Conservation (phyloP, 2,888 invertebrate genomes). For the Crossocerus cetratus region DNA sequence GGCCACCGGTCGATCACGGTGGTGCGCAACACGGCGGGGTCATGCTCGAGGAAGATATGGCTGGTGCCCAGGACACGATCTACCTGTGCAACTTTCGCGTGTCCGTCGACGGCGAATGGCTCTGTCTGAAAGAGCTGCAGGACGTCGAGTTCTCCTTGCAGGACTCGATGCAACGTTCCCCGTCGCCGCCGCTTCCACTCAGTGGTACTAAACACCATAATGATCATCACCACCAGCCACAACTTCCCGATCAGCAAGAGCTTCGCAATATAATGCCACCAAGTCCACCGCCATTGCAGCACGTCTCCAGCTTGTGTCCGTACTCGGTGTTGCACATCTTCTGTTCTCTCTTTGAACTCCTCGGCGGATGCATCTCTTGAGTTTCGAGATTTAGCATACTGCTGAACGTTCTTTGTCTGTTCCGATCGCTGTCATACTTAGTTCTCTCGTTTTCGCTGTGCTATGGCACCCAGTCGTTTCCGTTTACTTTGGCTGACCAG, state of each 20-base stretch:
- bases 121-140: constrained; percentile 94
- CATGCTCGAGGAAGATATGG: constrained; percentile 83
- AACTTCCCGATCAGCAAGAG: constrained; percentile 66
- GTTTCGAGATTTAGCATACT: background rate
- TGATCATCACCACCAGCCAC: constrained; percentile 57
- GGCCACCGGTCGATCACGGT: constrained; percentile 68
- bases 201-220: constrained; percentile 73
- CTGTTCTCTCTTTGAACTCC: constrained; percentile 14
- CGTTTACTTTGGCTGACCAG: too few relatives aligned
- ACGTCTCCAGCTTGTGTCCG: constrained; percentile 76
- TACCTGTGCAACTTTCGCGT: constrained; percentile 98
- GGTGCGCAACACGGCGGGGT: constrained; percentile 68
- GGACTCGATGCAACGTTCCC: constrained; percentile 82
- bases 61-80: constrained; percentile 96
- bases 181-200: constrained; percentile 82
- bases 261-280: constrained; percentile 72
- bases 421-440: background rate
- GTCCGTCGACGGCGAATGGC: constrained; percentile 98
- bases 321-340: constrained; percentile 66
- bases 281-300: constrained; percentile 74
- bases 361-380: background rate
- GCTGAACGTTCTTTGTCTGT: background rate
- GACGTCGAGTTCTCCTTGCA: constrained; percentile 90
- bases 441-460: background rate
- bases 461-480: too few relatives aligned